phyloP scores from a whole-genome alignment of 2,113 vertebrate species.

The Mormyrus iriodes region DNA sequence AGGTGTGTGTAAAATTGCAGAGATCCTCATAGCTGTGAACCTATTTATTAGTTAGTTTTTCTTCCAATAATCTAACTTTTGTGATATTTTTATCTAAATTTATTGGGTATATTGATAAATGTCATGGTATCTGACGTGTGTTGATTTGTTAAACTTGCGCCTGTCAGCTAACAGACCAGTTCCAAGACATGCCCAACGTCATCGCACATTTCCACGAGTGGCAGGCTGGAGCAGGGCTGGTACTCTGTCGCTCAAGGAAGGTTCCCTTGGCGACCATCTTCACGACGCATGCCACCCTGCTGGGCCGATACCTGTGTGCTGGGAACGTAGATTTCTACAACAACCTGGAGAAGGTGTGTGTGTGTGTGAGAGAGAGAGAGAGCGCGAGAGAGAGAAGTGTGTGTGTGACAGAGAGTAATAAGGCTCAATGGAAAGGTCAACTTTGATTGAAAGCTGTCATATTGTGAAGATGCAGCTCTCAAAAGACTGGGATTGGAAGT shows the following conservation, averaged over 20 bases:
- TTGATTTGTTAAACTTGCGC: neutral
- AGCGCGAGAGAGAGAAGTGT: neutral
- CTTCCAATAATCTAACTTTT: neutral
- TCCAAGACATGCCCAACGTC: conserved; percentile 67
- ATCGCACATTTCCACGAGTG: conserved; percentile 92
- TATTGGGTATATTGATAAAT: neutral
- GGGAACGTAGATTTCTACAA: conserved; percentile 94
- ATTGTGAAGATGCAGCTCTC: neutral
- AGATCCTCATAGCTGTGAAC: neutral
- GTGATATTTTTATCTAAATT: neutral
- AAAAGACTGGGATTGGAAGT: neutral
- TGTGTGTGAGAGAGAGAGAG: neutral
- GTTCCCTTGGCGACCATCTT: conserved; percentile 86
- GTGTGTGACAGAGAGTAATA: conserved; percentile 45
- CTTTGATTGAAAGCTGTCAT: conserved; percentile 18
- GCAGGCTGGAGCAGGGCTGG: conserved; percentile 84
- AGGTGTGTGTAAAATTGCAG: conserved; percentile 51
- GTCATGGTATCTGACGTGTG: too few species aligned
- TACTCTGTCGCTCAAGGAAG: conserved; percentile 72
- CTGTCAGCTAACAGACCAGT: conserved; percentile 69
- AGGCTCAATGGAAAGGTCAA: conserved; percentile 49
- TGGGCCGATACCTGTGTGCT: conserved; percentile 89
- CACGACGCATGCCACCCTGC: conserved; percentile 89
- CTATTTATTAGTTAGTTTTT: neutral
- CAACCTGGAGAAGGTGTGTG: conserved; percentile 78